These are phyloP conservation scores for Hippocampus zosterae DNA, from an alignment of 2,113 vertebrate genomes.

Conservation along the genomic window DNA sequence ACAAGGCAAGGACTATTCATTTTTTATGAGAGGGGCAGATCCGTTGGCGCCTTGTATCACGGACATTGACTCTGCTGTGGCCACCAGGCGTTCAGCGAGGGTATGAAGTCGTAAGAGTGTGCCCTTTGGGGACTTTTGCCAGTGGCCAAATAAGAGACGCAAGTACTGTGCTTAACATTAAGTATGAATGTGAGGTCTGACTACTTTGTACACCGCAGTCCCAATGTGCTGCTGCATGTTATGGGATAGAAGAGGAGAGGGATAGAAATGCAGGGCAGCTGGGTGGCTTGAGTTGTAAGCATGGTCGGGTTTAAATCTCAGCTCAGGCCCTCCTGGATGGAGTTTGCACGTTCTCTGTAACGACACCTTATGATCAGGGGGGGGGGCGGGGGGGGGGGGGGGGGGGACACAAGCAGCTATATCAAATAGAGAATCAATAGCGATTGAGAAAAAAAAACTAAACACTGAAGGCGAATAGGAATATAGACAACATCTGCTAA, in stretches of 20 bases:
- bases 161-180: background rate
- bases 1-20: conserved; percentile 48
- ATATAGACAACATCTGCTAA: background rate
- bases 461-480: background rate
- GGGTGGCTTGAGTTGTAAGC: background rate
- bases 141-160: background rate
- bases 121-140: background rate
- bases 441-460: no score
- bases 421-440: no score
- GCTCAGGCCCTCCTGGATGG: background rate
- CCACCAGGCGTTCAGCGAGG: conserved; percentile 10
- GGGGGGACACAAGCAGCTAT: no score
- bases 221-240: no score
- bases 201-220: background rate
- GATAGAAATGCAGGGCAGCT: background rate
- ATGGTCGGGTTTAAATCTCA: background rate
- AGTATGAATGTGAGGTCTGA: background rate
- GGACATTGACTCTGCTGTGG: conserved; percentile 27
- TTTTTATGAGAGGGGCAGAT: conserved; percentile 60
- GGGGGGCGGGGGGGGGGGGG: no score
- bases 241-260: background rate
- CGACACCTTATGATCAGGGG: no score
- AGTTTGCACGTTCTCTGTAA: no score
- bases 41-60: conserved; percentile 36
- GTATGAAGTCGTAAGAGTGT: background rate